A percentile compares a stretch with the other conserved stretches of the same genome.
These are phyloP conservation scores for Dinomys branickii DNA, from an alignment of 2,113 vertebrate genomes.

Conservation along the genomic window DNA sequence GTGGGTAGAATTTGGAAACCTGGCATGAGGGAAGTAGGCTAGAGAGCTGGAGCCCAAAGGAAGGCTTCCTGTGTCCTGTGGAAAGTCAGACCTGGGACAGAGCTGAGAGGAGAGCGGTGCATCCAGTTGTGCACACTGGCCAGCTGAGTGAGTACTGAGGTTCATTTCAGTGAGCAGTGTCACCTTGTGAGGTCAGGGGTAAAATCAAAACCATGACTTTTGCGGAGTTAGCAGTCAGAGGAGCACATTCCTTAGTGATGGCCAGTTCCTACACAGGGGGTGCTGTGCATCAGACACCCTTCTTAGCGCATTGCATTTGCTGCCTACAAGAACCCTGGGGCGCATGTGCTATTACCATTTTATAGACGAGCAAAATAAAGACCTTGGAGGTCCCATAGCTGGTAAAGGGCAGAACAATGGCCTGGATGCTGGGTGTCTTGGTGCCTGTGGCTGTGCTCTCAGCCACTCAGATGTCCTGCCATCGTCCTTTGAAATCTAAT, in stretches of 20 bases:
- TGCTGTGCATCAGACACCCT: neutral
- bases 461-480: neutral
- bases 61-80: neutral
- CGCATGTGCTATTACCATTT: neutral
- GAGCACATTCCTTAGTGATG: neutral
- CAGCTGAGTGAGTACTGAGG: neutral
- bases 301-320: neutral
- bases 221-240: neutral
- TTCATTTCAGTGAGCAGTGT: neutral
- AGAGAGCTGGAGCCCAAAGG: too few species aligned
- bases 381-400: neutral
- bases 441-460: neutral
- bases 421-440: neutral
- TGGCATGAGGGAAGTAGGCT: neutral
- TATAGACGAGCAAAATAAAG: neutral
- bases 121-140: neutral
- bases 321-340: neutral
- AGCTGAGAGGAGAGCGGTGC: neutral
- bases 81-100: neutral
- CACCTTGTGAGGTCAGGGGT: neutral
- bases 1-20: neutral
- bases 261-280: neutral
- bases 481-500: neutral
- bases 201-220: neutral
- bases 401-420: neutral